A percentile compares a stretch with the other conserved stretches of the same genome.
Evolutionary conservation across 2,113 vertebrate genomes (phyloP).

Genomic region (Numenius arquata): DNA sequence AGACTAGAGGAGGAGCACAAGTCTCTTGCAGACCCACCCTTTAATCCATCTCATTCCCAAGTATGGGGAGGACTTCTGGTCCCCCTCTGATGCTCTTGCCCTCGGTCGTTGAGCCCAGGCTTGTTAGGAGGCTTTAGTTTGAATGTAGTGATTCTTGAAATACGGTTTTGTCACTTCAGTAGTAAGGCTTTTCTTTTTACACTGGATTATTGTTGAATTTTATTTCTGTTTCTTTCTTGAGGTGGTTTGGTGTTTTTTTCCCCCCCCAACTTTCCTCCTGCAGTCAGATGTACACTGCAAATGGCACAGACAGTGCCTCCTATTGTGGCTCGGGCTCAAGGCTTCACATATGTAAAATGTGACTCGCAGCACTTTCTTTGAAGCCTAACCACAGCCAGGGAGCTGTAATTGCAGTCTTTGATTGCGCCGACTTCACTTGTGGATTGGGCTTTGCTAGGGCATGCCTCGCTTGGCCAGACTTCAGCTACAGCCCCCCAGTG

Average conservation of each 20-base stretch:
- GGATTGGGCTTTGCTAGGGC: conserved; percentile 72
- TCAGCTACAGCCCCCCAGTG: conserved; percentile 81
- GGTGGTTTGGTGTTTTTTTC: not conserved
- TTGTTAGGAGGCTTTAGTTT: not conserved
- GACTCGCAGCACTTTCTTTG: conserved; percentile 82
- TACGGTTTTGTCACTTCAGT: not conserved
- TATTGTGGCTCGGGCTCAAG: conserved; percentile 52
- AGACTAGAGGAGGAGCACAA: not conserved
- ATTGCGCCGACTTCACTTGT: conserved; percentile 76
- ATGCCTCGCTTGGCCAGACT: conserved; percentile 74
- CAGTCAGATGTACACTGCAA: conserved; percentile 24
- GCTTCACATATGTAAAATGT: conserved; percentile 71
- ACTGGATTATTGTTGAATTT: not conserved
- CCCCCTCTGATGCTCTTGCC: not conserved
- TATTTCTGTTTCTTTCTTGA: not conserved
- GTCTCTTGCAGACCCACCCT: not conserved
- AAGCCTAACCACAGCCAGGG: conserved; percentile 86
- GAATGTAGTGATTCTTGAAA: not conserved
- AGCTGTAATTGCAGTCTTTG: conserved; percentile 87
- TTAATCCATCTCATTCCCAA: not conserved
- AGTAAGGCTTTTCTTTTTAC: not conserved
- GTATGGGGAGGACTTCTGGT: not conserved
- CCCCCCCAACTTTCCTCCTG: not conserved
- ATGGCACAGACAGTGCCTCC: conserved; percentile 39
- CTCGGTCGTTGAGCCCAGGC: not conserved